Evolutionary conservation across 2,888 invertebrate species (phyloP).

Genomic region (Amaurobius ferox): DNA sequence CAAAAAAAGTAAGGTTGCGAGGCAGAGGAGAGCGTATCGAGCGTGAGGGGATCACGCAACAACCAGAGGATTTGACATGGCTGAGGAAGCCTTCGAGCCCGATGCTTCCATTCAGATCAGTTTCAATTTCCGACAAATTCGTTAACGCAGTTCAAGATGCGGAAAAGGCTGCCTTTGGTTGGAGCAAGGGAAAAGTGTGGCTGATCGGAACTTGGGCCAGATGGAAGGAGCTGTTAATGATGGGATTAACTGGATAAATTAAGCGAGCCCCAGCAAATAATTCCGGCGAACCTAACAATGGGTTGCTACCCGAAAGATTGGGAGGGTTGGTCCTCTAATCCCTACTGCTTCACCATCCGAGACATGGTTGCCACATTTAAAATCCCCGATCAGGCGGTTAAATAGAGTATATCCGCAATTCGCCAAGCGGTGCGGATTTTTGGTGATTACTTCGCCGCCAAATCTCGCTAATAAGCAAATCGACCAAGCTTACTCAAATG

Average conservation of each 20-base stretch:
- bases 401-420: conserved; percentile 56
- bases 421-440: conserved; percentile 63
- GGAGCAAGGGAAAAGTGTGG: conserved; percentile 26
- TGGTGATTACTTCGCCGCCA: conserved; percentile 50
- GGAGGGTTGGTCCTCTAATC: conserved; percentile 40
- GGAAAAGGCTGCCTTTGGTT: conserved; percentile 25
- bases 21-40: not conserved
- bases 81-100: conserved; percentile 49
- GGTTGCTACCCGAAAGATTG: conserved; percentile 66
- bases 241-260: conserved; percentile 70
- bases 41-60: conserved; percentile 29
- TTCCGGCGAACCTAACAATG: conserved; percentile 44
- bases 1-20: not conserved
- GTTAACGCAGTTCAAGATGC: conserved; percentile 55
- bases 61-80: conserved; percentile 48
- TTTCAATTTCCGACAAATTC: conserved; percentile 70
- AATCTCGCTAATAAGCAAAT: conserved; percentile 68
- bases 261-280: conserved; percentile 63
- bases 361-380: conserved; percentile 69
- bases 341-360: conserved; percentile 56
- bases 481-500: conserved; percentile 25
- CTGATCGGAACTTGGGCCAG: conserved; percentile 57
- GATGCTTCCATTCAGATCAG: conserved; percentile 61
- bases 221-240: conserved; percentile 72
- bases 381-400: conserved; percentile 66